These are phyloP conservation scores for Sibirionetta formosa DNA, from an alignment of 2,797 vertebrate species.

Conservation along the genomic window DNA sequence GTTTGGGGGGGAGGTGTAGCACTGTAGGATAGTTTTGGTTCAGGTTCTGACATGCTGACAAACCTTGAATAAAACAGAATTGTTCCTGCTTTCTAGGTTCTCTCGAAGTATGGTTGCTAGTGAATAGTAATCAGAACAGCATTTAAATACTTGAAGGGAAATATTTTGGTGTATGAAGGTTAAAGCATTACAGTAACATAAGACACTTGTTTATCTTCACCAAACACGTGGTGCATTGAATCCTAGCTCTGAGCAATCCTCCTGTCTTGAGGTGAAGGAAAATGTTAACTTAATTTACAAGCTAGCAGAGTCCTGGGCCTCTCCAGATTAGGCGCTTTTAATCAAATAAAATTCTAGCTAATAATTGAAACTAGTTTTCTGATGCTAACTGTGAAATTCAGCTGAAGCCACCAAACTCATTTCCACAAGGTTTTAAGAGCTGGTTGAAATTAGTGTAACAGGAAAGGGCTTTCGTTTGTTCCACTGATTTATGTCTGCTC, in stretches of 20 bases:
- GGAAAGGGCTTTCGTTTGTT: constrained; percentile 48
- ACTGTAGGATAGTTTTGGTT: not conserved
- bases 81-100: not conserved
- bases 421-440: constrained; percentile 53
- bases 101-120: not conserved
- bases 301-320: constrained; percentile 15
- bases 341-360: constrained; percentile 67
- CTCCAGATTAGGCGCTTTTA: constrained; percentile 71
- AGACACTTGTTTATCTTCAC: constrained; percentile 60
- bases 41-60: not conserved
- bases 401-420: constrained; percentile 52
- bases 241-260: constrained; percentile 62
- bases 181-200: constrained; percentile 36
- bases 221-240: constrained; percentile 51
- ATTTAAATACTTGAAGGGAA: constrained; percentile 55
- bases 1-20: not conserved
- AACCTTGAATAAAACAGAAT: not conserved
- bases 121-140: not conserved
- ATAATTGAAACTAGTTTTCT: constrained; percentile 68
- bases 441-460: constrained; percentile 41
- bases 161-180: not conserved
- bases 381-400: constrained; percentile 62
- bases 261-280: constrained; percentile 67
- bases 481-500: constrained; percentile 31
- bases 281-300: constrained; percentile 73